These are phyloP conservation scores for Neodontobutis hainanensis DNA, from an alignment of 2,113 vertebrate genomes.

Conservation along the genomic window DNA sequence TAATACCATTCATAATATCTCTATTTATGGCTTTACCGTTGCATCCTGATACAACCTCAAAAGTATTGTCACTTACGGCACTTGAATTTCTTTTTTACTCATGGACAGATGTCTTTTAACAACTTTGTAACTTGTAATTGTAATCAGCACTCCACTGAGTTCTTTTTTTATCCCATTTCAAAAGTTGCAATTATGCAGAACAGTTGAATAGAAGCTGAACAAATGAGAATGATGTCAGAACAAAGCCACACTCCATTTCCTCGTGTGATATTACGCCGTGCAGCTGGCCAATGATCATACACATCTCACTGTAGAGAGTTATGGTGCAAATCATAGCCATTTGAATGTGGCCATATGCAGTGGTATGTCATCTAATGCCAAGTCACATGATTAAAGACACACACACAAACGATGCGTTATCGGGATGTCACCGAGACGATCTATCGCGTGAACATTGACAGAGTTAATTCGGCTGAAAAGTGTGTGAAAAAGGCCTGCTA, in stretches of 20 bases:
- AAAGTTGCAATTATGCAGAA: conserved; percentile 4
- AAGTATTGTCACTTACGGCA: not conserved
- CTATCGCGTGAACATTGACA: conserved; percentile 66
- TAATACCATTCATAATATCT: no score
- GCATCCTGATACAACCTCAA: no score
- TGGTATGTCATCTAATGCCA: conserved; percentile 13
- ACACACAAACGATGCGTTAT: conserved; percentile 16
- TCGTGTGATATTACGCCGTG: conserved; percentile 36
- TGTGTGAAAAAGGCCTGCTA: conserved; percentile 64
- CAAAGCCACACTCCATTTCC: conserved; percentile 37
- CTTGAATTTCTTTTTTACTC: conserved; percentile 3
- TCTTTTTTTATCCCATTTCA: conserved; percentile 8
- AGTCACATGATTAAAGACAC: conserved; percentile 20
- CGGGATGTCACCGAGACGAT: conserved; percentile 58
- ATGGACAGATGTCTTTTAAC: conserved; percentile 9
- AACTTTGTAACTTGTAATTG: conserved; percentile 2
- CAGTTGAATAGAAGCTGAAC: conserved; percentile 13
- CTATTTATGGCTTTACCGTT: no score
- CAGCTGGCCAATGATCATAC: conserved; percentile 58
- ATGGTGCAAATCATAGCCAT: conserved; percentile 51
- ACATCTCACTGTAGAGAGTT: conserved; percentile 45
- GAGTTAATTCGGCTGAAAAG: conserved; percentile 68
- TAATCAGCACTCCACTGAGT: conserved; percentile 6
- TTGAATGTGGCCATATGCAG: conserved; percentile 44
- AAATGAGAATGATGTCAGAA: conserved; percentile 18